These are phyloP conservation scores for Engystomops pustulosus DNA, from an alignment of 2,113 vertebrate genomes.

Conservation along the genomic window DNA sequence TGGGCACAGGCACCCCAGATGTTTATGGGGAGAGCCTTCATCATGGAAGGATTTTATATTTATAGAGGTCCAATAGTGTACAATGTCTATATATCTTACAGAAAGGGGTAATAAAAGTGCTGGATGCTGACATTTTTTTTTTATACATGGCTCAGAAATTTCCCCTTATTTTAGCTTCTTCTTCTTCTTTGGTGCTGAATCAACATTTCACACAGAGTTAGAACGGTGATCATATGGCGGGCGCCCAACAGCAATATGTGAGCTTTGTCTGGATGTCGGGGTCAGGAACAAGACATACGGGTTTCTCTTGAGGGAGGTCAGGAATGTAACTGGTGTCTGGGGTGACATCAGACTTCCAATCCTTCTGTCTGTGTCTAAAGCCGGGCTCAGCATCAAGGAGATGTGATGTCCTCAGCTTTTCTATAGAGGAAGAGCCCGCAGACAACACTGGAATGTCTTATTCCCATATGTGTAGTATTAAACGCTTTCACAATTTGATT, in stretches of 20 bases:
- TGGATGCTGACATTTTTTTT: too few relatives aligned
- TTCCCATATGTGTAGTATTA: constrained; percentile 86
- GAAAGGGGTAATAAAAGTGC: too few relatives aligned
- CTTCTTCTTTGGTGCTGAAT: not conserved
- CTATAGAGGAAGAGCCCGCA: constrained; percentile 80
- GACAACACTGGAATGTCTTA: constrained; percentile 83
- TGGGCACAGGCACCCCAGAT: not conserved
- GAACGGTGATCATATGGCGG: constrained; percentile 20
- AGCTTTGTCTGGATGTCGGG: constrained; percentile 61
- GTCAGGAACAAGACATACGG: constrained; percentile 62
- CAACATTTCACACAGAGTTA: constrained; percentile 31
- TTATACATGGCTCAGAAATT: not conserved
- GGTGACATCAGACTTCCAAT: constrained; percentile 71
- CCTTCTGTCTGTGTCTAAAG: constrained; percentile 66
- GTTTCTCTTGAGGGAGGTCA: constrained; percentile 67
- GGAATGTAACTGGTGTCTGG: constrained; percentile 69
- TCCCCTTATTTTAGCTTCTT: not conserved
- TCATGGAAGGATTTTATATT: not conserved
- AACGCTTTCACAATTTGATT: constrained; percentile 44
- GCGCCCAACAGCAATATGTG: constrained; percentile 44
- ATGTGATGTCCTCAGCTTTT: constrained; percentile 80
- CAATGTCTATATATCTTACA: not conserved
- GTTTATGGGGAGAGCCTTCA: not conserved
- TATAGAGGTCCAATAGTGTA: not conserved
- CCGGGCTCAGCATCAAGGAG: constrained; percentile 71